phyloP scores from a whole-genome alignment of 2,113 vertebrate genomes.

The Platysternon megacephalum region DNA sequence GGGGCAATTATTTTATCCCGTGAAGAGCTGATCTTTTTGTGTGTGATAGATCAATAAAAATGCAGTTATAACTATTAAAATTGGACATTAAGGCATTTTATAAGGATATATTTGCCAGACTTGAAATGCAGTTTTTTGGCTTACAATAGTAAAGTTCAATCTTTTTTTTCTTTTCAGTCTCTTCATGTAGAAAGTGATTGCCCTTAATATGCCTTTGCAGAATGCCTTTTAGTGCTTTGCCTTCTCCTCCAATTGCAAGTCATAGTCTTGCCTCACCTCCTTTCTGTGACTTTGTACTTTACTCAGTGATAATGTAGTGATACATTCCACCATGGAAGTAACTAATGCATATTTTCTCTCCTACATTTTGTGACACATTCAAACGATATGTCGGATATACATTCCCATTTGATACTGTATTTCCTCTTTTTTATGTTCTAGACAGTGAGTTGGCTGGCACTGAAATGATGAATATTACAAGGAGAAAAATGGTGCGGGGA shows the following conservation, averaged over 20 bases:
- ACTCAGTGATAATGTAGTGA: not conserved
- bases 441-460: conserved; percentile 22
- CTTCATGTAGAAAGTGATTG: not conserved
- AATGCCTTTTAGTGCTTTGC: not conserved
- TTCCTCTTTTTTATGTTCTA: conserved; percentile 34
- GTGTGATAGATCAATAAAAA: conserved; percentile 34
- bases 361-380: conserved; percentile 32
- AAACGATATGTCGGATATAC: conserved; percentile 11
- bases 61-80: not conserved
- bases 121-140: not conserved
- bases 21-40: not conserved
- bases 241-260: not conserved
- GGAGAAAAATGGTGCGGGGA: not conserved
- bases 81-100: not conserved
- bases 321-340: not conserved
- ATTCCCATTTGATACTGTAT: conserved; percentile 25
- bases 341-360: conserved; percentile 34
- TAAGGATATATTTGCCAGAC: conserved; percentile 13
- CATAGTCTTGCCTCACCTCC: not conserved
- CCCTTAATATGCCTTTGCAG: not conserved
- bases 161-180: not conserved
- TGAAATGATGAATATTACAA: conserved; percentile 2
- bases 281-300: conserved; percentile 13
- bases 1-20: not conserved
- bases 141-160: not conserved